A percentile compares a stretch with the other conserved stretches of the same genome.
Evolutionary conservation across 2,797 vertebrate genomes (phyloP).

Genomic region (Oryzias dopingdopingensis): DNA sequence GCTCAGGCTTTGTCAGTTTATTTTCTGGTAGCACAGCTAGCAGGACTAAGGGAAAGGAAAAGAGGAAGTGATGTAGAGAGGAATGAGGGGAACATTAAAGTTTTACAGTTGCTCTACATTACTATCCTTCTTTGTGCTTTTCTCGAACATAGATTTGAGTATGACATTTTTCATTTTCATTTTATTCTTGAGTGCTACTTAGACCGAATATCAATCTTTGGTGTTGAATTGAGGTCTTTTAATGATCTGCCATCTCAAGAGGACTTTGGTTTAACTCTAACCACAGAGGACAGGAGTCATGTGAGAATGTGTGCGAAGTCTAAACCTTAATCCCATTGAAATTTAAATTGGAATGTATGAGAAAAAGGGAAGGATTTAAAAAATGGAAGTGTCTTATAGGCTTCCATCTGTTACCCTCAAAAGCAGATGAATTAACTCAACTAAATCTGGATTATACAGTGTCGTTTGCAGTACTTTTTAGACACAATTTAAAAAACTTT

Average conservation of each 20-base stretch:
- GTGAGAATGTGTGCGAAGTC: constrained; percentile 24
- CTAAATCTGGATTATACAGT: too few relatives aligned
- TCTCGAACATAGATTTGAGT: too few relatives aligned
- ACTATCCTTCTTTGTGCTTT: constrained; percentile 23
- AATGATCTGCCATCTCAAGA: constrained; percentile 5
- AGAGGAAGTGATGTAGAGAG: constrained; percentile 51
- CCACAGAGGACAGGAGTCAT: constrained; percentile 12
- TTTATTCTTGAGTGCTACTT: constrained; percentile 44
- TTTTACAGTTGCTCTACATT: constrained; percentile 57
- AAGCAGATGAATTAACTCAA: constrained; percentile 9
- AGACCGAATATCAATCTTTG: constrained; percentile 16
- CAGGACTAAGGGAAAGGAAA: constrained; percentile 9
- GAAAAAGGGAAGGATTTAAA: constrained; percentile 32
- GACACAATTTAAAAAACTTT: too few relatives aligned
- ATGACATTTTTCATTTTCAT: background rate
- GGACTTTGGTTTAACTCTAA: constrained; percentile 9
- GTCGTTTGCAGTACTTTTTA: too few relatives aligned
- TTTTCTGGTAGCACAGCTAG: constrained; percentile 30
- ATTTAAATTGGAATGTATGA: constrained; percentile 14
- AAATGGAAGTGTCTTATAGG: constrained; percentile 8
- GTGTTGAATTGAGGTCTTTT: constrained; percentile 18
- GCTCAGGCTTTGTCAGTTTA: constrained; percentile 19
- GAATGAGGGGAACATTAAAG: constrained; percentile 56
- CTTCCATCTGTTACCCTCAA: constrained; percentile 5
- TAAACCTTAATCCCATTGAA: constrained; percentile 18